Percentiles rank a stretch among this genome's conserved stretches.
phyloP scores from a whole-genome alignment of 2,797 vertebrate species.

The Pelodytes ibericus region DNA sequence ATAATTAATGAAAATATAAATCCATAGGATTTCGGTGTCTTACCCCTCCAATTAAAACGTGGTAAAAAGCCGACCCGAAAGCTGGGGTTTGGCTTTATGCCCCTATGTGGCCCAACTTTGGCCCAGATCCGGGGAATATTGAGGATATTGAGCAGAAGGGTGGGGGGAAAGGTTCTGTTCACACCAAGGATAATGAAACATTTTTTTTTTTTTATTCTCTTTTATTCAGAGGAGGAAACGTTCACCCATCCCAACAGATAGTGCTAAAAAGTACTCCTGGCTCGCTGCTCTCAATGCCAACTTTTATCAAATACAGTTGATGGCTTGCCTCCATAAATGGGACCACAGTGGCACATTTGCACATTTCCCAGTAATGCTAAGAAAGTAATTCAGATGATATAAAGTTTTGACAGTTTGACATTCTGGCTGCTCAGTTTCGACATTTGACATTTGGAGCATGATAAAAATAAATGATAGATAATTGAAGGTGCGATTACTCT shows the following conservation, averaged over 20 bases:
- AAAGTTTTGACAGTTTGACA: slow-evolving; percentile 55
- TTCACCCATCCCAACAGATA: neutral
- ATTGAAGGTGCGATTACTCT: slow-evolving; percentile 53
- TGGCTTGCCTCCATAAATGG: slow-evolving; percentile 30
- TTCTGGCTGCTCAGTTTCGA: slow-evolving; percentile 47
- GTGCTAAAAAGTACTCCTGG: neutral
- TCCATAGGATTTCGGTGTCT: no score
- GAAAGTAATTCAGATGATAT: slow-evolving; percentile 45
- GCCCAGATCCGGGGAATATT: no score
- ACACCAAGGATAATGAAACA: neutral
- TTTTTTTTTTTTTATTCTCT: neutral
- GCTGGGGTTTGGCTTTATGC: no score
- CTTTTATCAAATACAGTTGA: slow-evolving; percentile 44
- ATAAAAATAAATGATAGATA: slow-evolving; percentile 56
- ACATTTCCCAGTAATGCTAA: slow-evolving; percentile 48
- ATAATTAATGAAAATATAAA: no score
- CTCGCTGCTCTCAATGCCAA: slow-evolving; percentile 31
- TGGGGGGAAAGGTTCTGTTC: no score
- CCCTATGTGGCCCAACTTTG: no score
- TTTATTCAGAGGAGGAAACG: no score
- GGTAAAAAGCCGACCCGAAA: no score
- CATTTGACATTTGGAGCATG: slow-evolving; percentile 49
- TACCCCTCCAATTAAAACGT: no score
- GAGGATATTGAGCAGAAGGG: no score
- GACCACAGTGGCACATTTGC: slow-evolving; percentile 42